These are phyloP conservation scores for Acanthurus leucopareius DNA, from an alignment of 2,797 vertebrate genomes.

Conservation along the genomic window DNA sequence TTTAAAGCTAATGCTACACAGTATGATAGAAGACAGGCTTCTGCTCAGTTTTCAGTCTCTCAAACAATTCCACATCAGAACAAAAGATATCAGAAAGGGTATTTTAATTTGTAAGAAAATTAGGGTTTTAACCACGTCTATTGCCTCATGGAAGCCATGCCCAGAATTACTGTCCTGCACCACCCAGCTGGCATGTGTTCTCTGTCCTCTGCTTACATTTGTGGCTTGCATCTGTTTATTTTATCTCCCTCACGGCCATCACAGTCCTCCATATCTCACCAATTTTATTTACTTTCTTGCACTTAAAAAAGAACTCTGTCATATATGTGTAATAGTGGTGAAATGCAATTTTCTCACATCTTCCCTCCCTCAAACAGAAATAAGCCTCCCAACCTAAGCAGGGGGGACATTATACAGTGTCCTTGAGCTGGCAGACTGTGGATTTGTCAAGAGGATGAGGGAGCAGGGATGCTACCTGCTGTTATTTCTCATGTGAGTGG, in stretches of 20 bases:
- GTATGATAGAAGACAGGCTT: background rate
- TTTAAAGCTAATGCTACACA: background rate
- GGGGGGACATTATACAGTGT: background rate
- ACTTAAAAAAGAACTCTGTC: background rate
- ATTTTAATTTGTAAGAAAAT: background rate
- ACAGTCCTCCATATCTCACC: conserved; percentile 3
- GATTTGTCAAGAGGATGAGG: background rate
- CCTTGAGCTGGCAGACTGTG: background rate
- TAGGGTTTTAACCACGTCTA: background rate
- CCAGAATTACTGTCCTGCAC: background rate
- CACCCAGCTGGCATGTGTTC: conserved; percentile 5
- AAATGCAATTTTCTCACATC: conserved; percentile 4
- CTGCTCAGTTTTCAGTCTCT: background rate
- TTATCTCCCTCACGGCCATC: background rate
- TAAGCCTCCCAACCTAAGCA: background rate
- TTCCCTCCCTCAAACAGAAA: background rate
- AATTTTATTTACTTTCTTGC: conserved; percentile 5
- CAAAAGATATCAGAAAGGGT: background rate
- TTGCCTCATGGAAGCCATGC: no score
- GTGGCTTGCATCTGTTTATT: conserved; percentile 24
- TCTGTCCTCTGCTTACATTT: conserved; percentile 10
- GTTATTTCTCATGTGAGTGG: background rate
- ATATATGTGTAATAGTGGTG: background rate
- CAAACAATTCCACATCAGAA: background rate
- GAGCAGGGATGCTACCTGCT: background rate